Conservation (phyloP, 2,113 vertebrate genomes). For the Poicephalus gulielmi region DNA sequence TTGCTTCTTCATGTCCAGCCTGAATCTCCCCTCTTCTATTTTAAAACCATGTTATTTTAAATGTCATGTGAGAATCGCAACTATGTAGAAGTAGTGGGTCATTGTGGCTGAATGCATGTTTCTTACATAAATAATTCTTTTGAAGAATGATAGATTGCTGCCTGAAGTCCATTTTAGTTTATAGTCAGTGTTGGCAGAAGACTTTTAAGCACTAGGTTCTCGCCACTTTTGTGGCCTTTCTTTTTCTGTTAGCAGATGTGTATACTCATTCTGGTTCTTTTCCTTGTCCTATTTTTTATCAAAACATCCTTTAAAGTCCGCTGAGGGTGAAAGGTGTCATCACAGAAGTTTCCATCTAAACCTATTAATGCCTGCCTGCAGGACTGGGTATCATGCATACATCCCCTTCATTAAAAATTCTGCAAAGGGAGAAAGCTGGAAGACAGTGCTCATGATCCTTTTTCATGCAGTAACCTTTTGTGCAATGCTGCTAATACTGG, state of each 20-base stretch:
- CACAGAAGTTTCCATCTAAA: not conserved
- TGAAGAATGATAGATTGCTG: not conserved
- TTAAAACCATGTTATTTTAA: not conserved
- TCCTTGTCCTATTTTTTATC: not conserved
- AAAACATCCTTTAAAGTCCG: not conserved
- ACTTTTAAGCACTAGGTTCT: not conserved
- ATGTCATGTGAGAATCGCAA: not conserved
- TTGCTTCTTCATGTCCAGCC: not conserved
- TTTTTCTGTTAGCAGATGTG: not conserved
- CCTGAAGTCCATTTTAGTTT: not conserved
- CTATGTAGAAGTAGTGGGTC: not conserved
- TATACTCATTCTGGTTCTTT: not conserved
- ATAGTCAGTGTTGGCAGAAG: not conserved
- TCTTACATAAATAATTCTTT: not conserved
- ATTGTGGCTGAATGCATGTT: not conserved
- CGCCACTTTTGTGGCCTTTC: not conserved
- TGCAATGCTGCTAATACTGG: not conserved
- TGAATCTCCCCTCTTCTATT: not conserved
- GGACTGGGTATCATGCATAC: not conserved
- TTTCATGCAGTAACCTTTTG: not conserved
- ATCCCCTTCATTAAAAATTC: not conserved
- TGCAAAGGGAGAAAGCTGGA: not conserved
- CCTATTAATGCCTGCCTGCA: not conserved
- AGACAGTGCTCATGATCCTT: not conserved
- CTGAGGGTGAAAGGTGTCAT: not conserved